Evolutionary conservation across 2,113 vertebrate species (phyloP).

Genomic region (Steatornis caripensis): DNA sequence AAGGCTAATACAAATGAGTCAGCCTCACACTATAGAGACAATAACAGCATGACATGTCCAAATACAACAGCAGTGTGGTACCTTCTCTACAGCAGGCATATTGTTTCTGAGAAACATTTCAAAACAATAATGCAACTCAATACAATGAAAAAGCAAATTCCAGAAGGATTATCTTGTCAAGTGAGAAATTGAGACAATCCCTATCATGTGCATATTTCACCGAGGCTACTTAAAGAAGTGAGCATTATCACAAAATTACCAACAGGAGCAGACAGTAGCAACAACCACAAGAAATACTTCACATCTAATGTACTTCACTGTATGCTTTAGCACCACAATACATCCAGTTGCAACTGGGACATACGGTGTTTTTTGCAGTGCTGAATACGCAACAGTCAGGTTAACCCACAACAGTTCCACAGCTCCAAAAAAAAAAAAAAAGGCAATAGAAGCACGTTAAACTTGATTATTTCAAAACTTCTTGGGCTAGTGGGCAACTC

Average conservation of each 20-base stretch:
- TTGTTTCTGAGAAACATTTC: neutral
- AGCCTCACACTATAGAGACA: neutral
- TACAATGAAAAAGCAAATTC: neutral
- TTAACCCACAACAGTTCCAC: neutral
- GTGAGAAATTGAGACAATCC: neutral
- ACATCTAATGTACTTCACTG: neutral
- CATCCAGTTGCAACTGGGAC: neutral
- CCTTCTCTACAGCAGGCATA: neutral
- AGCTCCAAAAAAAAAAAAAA: neutral
- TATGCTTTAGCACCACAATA: neutral
- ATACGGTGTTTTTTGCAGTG: accelerated
- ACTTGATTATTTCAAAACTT: neutral
- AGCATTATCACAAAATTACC: neutral
- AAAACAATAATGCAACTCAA: neutral
- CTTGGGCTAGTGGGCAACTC: neutral
- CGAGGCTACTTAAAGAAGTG: neutral
- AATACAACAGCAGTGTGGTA: accelerated
- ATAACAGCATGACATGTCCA: neutral
- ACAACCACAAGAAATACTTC: neutral
- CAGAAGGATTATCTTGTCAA: neutral
- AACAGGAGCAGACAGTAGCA: neutral
- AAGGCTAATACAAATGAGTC: neutral
- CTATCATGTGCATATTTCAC: neutral
- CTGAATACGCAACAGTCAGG: neutral
- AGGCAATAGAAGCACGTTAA: neutral